phyloP scores from a whole-genome alignment of 2,888 invertebrate species.

The Mystacides longicornis region DNA sequence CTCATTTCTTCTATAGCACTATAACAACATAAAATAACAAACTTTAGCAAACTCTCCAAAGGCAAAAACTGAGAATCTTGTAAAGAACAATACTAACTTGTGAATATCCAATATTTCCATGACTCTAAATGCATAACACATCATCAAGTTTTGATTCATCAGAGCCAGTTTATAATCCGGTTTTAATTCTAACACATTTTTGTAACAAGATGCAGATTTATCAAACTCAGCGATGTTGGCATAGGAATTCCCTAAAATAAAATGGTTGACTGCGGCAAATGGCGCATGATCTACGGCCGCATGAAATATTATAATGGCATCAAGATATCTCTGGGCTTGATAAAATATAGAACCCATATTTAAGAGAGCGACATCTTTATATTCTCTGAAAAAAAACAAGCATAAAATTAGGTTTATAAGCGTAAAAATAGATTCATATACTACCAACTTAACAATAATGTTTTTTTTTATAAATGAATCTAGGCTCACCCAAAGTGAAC shows the following conservation, averaged over 20 bases:
- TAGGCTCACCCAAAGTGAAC: too few species aligned
- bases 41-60: not conserved
- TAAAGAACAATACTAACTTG: slow-evolving; percentile 45
- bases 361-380: slow-evolving; percentile 64
- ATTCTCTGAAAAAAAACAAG: slow-evolving; percentile 47
- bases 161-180: slow-evolving; percentile 55
- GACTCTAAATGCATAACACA: slow-evolving; percentile 61
- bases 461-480: too few species aligned
- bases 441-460: too few species aligned
- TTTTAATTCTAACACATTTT: slow-evolving; percentile 57
- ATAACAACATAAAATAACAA: slow-evolving; percentile 19
- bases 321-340: slow-evolving; percentile 56
- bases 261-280: slow-evolving; percentile 52
- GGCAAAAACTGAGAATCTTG: not conserved
- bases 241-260: slow-evolving; percentile 66
- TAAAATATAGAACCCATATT: slow-evolving; percentile 69
- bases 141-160: slow-evolving; percentile 55
- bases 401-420: too few species aligned
- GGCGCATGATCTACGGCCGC: slow-evolving; percentile 67
- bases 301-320: slow-evolving; percentile 64
- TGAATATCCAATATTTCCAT: slow-evolving; percentile 55
- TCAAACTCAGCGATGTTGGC: slow-evolving; percentile 65
- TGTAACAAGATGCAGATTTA: slow-evolving; percentile 58
- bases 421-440: too few species aligned
- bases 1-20: slow-evolving; percentile 56